Base-by-base conservation (phyloP, 2,888 invertebrate genomes). In the Cyaniris semiargus region DNA sequence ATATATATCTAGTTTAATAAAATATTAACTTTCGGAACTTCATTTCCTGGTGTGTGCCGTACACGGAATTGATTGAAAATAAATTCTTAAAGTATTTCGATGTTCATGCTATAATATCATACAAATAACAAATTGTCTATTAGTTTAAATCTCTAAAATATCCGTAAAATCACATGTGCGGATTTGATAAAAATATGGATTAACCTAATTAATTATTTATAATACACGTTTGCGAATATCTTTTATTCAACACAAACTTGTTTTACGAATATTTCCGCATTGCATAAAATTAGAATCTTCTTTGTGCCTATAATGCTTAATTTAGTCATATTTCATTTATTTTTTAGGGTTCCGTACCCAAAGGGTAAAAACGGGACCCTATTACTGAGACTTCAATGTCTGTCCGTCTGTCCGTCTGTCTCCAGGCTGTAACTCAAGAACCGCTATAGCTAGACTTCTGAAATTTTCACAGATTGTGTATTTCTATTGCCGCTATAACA, bases 201-300 rank as follows among this genome's bases (percentile, higher is more conserved):
- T 38, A 21, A 71, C 34, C 38, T 71, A 38, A 38, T 71, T 38
- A 71, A 38, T 71, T 71, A 66, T 66, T 66, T 66, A 66, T 71
- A 21, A 34, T 71, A 71, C 71, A 71, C 0, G 38, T 71, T 38
- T 71, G 71, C 38, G 71, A 71, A 71, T 71, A 71, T 71, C 3
- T 71, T 71, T 71, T 71, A 71, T 38, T 38, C 21, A 71, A 71
- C 38, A 38, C n/a, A 38, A 38, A 71, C 71, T 38, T 38, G 71
- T 71, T 71, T 38, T 15, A 15, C 10, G 15, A 66, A 66, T 66
- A 66, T 66, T 66, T 66, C 66, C 66, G 66, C 27, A 66, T 66
- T 66, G 66, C 27, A 66, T 66, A 66, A 66, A 66, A 27, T 31
- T 31, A 18, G 66, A 6, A 27, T 27, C 21, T 15, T 8, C 66